Conservation (phyloP, 2,797 vertebrate species). For the Balearica regulorum region DNA sequence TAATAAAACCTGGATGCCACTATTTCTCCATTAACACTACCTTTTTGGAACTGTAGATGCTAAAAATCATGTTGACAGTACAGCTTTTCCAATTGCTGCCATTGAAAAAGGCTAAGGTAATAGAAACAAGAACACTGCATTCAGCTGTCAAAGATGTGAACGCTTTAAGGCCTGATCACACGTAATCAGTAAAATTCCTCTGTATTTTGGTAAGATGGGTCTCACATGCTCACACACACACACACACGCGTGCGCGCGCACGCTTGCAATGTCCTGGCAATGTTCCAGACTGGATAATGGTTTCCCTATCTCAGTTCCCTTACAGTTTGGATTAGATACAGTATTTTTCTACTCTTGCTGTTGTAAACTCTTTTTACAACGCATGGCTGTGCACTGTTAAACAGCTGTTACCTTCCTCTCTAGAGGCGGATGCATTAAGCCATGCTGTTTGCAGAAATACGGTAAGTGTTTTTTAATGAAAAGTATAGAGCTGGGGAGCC, state of each 20-base stretch:
- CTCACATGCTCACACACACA: background rate
- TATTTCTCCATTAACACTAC: background rate
- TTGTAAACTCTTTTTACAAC: background rate
- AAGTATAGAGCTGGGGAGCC: background rate
- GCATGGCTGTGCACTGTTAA: background rate
- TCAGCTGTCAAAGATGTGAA: background rate
- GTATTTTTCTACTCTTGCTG: background rate
- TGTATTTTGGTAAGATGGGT: background rate
- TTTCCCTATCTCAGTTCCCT: background rate
- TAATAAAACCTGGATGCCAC: background rate
- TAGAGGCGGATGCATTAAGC: background rate
- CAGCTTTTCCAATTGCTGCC: background rate
- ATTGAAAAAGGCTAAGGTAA: background rate
- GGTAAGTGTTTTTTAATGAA: background rate
- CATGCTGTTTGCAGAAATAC: background rate
- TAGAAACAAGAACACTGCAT: background rate
- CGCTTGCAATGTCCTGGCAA: background rate
- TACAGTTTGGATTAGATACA: constrained; percentile 6
- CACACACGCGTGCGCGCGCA: background rate
- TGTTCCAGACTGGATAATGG: background rate
- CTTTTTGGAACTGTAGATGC: background rate
- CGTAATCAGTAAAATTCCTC: background rate
- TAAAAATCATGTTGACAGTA: background rate
- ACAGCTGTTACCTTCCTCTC: background rate
- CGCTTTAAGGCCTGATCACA: background rate